These are phyloP conservation scores for Misgurnus anguillicaudatus DNA, from an alignment of 2,113 vertebrate species.

Conservation along the genomic window DNA sequence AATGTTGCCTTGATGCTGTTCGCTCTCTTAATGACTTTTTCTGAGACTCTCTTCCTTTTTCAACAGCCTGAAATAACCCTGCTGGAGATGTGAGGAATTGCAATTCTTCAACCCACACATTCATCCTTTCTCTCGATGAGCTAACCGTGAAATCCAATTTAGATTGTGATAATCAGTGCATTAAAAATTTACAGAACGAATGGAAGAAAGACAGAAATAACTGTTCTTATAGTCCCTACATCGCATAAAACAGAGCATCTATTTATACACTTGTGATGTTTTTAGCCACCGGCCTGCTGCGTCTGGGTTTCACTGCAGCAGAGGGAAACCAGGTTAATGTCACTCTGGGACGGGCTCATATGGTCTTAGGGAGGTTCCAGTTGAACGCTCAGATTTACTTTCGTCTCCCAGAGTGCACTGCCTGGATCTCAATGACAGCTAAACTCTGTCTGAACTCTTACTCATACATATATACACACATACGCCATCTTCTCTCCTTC, in stretches of 20 bases:
- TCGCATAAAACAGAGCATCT: not conserved
- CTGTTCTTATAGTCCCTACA: not conserved
- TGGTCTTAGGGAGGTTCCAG: slow-evolving; percentile 39
- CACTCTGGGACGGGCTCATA: slow-evolving; percentile 38
- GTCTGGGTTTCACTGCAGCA: slow-evolving; percentile 10
- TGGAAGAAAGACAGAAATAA: not conserved
- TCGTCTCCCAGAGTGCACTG: slow-evolving; percentile 45
- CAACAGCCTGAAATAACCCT: not conserved
- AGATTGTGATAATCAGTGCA: slow-evolving; percentile 21
- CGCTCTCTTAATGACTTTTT: not conserved
- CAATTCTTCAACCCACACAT: not conserved
- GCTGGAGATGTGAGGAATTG: slow-evolving; percentile 7
- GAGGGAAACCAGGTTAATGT: slow-evolving; percentile 35
- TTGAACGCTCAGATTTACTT: slow-evolving; percentile 39
- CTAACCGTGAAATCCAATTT: slow-evolving; percentile 41
- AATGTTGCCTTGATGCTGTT: not conserved
- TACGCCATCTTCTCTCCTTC: not conserved
- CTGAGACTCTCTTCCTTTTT: not conserved
- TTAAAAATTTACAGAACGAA: slow-evolving; percentile 17
- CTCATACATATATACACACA: not conserved
- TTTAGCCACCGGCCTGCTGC: slow-evolving; percentile 4
- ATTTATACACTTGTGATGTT: slow-evolving; percentile 19
- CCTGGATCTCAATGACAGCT: slow-evolving; percentile 48
- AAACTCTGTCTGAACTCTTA: slow-evolving; percentile 43
- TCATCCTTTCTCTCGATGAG: slow-evolving; percentile 1